Base-by-base conservation (phyloP, 2,113 vertebrate species). In the Anarhynchus alexandrinus region DNA sequence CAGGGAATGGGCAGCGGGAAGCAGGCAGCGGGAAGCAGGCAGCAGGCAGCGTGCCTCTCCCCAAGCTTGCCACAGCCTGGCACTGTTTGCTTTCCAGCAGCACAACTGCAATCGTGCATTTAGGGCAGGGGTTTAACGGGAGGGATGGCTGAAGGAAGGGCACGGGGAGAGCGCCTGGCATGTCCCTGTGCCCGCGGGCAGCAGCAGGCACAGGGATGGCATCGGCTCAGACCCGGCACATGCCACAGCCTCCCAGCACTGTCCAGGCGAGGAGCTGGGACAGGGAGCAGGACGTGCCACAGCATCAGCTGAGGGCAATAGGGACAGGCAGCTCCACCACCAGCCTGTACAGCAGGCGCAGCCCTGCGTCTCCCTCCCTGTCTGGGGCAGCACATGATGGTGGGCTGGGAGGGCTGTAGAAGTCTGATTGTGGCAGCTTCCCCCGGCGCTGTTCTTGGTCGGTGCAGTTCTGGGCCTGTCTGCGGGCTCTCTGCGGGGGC, bases 391-490 rank as follows among this genome's bases (percentile, higher is more conserved):
- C 21, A 23, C 36, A 9, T 0, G 10, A 10, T 19, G 72, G 42
- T 0, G 10, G 38, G 22, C 42, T 52, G 34, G 79, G 47, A 57
- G 17, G 36, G 61, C 61, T 74, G 79, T 4, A 64, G 55, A 27
- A 34, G 32, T 5, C 4, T 15, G 10, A 34, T 26, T 1, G 6
- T 10, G 38, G 36, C 62, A 64, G 69, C 32, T 45, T 93, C 15
- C 34, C 45, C 49, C 0, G 0, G 42, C 0, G 0, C 51, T 1
- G 1, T 8, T 69, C 3, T 27, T 5, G 17, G 49, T 34, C 0
- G 2, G 51, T 40, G 76, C 15, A 1, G 27, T n/a, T 27, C 58
- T 66, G 70, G 86, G 86, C 58, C 90, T 55, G 16, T 7, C 78
- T 62, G 54, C 0, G 13, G 23, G 76, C n/a, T 45, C 42, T 55